Conservation (phyloP, 2,797 vertebrate genomes). For the Australoheros facetus region DNA sequence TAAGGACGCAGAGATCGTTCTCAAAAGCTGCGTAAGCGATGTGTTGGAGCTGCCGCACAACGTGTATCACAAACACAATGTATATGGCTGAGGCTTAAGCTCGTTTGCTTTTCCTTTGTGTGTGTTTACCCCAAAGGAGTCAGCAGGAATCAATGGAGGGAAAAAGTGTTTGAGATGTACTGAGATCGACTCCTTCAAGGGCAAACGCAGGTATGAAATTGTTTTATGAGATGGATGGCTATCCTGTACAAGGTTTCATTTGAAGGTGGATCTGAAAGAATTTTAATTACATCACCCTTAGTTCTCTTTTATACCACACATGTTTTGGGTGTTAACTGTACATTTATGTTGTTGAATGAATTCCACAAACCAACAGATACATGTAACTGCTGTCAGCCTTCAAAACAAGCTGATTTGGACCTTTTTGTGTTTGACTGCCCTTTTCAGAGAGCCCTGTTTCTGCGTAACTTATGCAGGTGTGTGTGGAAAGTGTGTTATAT, state of each 20-base stretch:
- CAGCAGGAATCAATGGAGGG: conserved; percentile 48
- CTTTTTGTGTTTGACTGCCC: conserved; percentile 66
- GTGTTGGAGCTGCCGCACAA: conserved; percentile 52
- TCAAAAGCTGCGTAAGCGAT: conserved; percentile 63
- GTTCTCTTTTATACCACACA: conserved; percentile 8
- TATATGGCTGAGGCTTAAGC: conserved; percentile 48
- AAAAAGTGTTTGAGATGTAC: conserved; percentile 36
- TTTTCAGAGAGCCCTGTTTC: conserved; percentile 54
- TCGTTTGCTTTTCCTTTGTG: conserved; percentile 58
- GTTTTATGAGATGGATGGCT: conserved; percentile 26
- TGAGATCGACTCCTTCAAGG: conserved; percentile 47
- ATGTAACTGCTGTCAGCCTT: conserved; percentile 61
- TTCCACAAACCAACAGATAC: conserved; percentile 45
- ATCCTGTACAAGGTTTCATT: conserved; percentile 8
- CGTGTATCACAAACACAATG: conserved; percentile 49
- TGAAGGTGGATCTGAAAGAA: background rate
- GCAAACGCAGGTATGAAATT: conserved; percentile 34
- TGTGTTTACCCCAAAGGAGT: conserved; percentile 61
- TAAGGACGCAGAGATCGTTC: conserved; percentile 48
- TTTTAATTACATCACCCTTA: background rate
- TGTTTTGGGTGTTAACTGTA: conserved; percentile 20
- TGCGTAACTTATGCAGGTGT: conserved; percentile 15
- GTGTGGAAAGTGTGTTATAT: conserved; percentile 6
- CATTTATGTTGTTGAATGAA: conserved; percentile 28
- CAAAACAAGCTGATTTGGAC: conserved; percentile 66